phyloP scores from a whole-genome alignment of 2,797 vertebrate species.

The Oreonectes daqikongensis region DNA sequence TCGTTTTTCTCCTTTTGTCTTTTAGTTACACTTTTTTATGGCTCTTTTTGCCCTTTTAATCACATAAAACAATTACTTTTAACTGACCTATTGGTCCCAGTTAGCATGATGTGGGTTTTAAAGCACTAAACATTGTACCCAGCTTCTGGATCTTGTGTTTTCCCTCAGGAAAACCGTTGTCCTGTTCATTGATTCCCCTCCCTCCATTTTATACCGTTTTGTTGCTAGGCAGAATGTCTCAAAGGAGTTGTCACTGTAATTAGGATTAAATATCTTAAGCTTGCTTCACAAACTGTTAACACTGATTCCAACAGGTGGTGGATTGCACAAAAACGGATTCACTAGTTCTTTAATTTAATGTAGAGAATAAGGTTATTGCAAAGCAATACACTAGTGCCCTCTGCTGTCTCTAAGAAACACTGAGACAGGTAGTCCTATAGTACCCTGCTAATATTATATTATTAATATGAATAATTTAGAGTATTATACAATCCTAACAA shows the following conservation, averaged over 20 bases:
- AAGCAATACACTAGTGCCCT: conserved; percentile 46
- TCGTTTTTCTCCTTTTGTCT: background rate
- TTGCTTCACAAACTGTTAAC: background rate
- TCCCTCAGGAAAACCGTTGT: conserved; percentile 13
- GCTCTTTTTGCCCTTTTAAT: background rate
- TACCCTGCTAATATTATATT: too few species aligned
- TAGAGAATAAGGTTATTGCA: conserved; percentile 7
- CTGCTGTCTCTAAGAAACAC: conserved; percentile 43
- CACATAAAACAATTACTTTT: background rate
- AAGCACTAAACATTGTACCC: background rate
- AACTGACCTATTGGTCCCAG: background rate
- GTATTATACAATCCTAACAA: background rate
- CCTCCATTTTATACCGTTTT: conserved; percentile 32
- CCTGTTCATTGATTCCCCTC: background rate
- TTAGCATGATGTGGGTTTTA: conserved; percentile 3
- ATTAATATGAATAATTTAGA: too few species aligned
- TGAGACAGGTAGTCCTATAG: too few species aligned
- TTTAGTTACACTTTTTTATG: background rate
- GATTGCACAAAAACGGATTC: background rate
- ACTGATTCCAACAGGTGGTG: conserved; percentile 15
- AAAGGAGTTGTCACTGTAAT: conserved; percentile 42
- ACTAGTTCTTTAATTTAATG: conserved; percentile 9
- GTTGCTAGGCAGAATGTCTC: conserved; percentile 31
- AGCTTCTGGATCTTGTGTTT: background rate
- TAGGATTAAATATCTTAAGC: conserved; percentile 36